Base-by-base conservation (phyloP, 2,113 vertebrate species). In the Fukomys damarensis region DNA sequence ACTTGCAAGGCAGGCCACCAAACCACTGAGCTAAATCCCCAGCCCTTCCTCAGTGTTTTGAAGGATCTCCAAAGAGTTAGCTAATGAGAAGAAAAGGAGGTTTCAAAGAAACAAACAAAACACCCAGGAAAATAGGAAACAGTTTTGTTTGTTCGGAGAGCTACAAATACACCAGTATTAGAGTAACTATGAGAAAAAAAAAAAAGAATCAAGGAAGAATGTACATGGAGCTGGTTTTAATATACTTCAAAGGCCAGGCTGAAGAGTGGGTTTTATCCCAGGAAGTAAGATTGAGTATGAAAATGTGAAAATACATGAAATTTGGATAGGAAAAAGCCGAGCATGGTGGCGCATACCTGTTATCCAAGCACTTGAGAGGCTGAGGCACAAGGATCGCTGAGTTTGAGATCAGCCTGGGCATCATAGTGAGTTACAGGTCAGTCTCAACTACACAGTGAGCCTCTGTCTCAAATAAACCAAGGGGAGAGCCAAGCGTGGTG, bases 81-180 rank as follows among this genome's bases (percentile, higher is more conserved):
- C 20, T 41, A 72, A 13, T 26, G 49, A 66, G 43, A 76, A 74
- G 30, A 65, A 30, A 83, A 20, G n/a, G 59, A 84, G 66, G 30
- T 84, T 77, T 26, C 49, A 90, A n/a, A n/a, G n/a, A n/a, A 72
- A n/a, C 86, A 63, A 41, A 94, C 70, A 66, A 84, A 83, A 89
- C n/a, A 89, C 10, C 38, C 13, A 38, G 35, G 68, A 72, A 41
- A 41, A 63, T 26, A 61, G 22, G n/a, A 89, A 63, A 56, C 20
- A 93, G 32, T 49, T 49, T 20, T 26, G 32, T 43, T 49, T 83
- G 56, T 72, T 72, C 65, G 35, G 66, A 30, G 30, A 83, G 82
- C n/a, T 63, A 65, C 56, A 74, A 83, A 61, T 74, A 76, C 20
- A 54, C 74, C 20, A 65, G 19, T 89, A 46, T 43, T 89, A 89